Conservation (phyloP, 2,113 vertebrate species). For the Syngnathus typhle region DNA sequence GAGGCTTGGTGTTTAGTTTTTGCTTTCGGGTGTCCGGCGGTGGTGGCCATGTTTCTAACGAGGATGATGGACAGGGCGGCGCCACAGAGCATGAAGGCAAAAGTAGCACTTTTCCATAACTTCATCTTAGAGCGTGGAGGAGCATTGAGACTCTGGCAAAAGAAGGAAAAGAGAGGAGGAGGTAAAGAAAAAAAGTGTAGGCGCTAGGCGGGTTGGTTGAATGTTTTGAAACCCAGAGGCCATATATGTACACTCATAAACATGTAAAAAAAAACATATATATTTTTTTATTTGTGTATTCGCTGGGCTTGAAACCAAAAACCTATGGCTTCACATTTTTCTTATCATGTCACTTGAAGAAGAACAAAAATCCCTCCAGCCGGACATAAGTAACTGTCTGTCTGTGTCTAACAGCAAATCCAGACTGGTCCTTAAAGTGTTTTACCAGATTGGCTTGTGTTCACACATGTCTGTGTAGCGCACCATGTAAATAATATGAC, state of each 20-base stretch:
- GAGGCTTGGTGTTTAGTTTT: slow-evolving; percentile 33
- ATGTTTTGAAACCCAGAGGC: slow-evolving; percentile 8
- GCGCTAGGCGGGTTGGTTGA: slow-evolving; percentile 14
- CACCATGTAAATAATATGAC: neutral
- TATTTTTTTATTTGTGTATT: too few species aligned
- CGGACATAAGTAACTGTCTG: slow-evolving; percentile 62
- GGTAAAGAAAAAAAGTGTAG: slow-evolving; percentile 12
- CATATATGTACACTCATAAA: neutral
- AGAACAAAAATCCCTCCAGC: slow-evolving; percentile 55
- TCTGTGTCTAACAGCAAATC: slow-evolving; percentile 63
- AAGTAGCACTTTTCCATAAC: slow-evolving; percentile 89
- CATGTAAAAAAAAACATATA: neutral
- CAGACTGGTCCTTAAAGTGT: slow-evolving; percentile 59
- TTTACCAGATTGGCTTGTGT: slow-evolving; percentile 60
- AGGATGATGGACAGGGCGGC: slow-evolving; percentile 78
- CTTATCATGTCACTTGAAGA: slow-evolving; percentile 43
- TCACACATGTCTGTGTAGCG: slow-evolving; percentile 10
- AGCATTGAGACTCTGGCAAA: slow-evolving; percentile 82
- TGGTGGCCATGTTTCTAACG: slow-evolving; percentile 71
- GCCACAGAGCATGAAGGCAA: slow-evolving; percentile 82
- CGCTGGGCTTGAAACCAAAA: neutral
- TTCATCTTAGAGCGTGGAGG: slow-evolving; percentile 88
- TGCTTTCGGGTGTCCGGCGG: slow-evolving; percentile 37
- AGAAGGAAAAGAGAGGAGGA: slow-evolving; percentile 20
- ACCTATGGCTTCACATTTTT: slow-evolving; percentile 44